These are phyloP conservation scores for Aquatica leii DNA, from an alignment of 2,888 invertebrate genomes.

Conservation along the genomic window DNA sequence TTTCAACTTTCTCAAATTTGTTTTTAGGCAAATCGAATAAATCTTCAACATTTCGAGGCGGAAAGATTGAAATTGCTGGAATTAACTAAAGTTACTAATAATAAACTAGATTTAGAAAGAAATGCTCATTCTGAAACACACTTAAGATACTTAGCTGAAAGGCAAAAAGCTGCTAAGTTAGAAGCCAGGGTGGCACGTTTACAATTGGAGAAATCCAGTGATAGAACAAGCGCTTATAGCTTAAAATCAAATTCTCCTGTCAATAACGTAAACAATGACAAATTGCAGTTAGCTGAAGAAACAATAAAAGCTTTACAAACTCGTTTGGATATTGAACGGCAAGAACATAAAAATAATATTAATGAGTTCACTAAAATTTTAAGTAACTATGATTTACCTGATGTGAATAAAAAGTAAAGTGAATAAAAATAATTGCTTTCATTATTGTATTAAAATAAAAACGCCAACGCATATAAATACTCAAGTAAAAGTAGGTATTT, in stretches of 20 bases:
- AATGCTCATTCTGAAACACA: constrained; percentile 54
- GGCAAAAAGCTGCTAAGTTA: constrained; percentile 67
- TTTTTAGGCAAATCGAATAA: constrained; percentile 21
- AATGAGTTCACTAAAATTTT: constrained; percentile 59
- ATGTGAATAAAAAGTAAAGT: too few species aligned
- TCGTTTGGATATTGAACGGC: constrained; percentile 69
- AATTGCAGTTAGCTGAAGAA: constrained; percentile 71
- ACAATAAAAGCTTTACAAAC: constrained; percentile 71
- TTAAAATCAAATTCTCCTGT: constrained; percentile 13
- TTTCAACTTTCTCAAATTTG: too few species aligned
- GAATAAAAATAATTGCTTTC: too few species aligned
- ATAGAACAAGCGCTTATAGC: constrained; percentile 51
- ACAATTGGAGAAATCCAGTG: constrained; percentile 63
- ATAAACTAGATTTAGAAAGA: constrained; percentile 66
- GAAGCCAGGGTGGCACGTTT: constrained; percentile 65
- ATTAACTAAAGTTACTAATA: constrained; percentile 65
- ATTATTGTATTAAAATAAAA: too few species aligned
- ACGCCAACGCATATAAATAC: too few species aligned
- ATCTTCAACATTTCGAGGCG: constrained; percentile 65
- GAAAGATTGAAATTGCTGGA: constrained; percentile 70
- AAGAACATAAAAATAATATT: constrained; percentile 70
- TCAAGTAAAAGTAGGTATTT: too few species aligned
- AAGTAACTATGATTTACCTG: constrained; percentile 34
- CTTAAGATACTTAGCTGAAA: constrained; percentile 58
- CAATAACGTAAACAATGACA: constrained; percentile 45